These are phyloP conservation scores for Zaprionus africanus DNA, from an alignment of 1,140 invertebrate genomes.

Conservation along the genomic window DNA sequence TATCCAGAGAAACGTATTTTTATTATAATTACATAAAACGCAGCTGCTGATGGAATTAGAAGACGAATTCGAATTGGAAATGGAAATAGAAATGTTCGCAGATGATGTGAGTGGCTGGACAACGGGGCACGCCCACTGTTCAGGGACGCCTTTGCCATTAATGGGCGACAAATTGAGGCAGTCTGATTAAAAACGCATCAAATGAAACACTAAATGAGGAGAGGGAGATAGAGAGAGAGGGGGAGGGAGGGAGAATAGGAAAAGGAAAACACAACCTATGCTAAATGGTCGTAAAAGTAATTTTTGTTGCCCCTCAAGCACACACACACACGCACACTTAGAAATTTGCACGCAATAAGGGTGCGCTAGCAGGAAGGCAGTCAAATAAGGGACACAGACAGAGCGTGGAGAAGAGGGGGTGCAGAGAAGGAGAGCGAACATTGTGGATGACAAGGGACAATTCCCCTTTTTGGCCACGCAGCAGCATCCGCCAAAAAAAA, in stretches of 20 bases:
- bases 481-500: slow-evolving; percentile 45
- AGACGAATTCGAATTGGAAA: slow-evolving; percentile 11
- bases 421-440: slow-evolving; percentile 21
- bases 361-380: slow-evolving; percentile 31
- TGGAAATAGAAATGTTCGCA: slow-evolving; percentile 19
- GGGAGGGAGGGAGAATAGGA: slow-evolving; percentile 13
- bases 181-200: slow-evolving; percentile 79
- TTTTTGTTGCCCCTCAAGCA: slow-evolving; percentile 50
- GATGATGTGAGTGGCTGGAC: slow-evolving; percentile 17
- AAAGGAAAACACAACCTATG: slow-evolving; percentile 59
- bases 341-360: slow-evolving; percentile 51
- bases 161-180: slow-evolving; percentile 65
- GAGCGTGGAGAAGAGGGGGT: background rate
- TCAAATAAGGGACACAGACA: slow-evolving; percentile 41
- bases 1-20: slow-evolving; percentile 1
- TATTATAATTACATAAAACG: slow-evolving; percentile 37
- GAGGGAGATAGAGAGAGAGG: background rate
- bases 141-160: slow-evolving; percentile 52
- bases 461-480: slow-evolving; percentile 42
- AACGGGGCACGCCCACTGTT: slow-evolving; percentile 35
- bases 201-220: slow-evolving; percentile 55
- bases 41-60: slow-evolving; percentile 27
- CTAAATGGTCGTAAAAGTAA: slow-evolving; percentile 75
- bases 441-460: slow-evolving; percentile 48
- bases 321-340: slow-evolving; percentile 21